phyloP scores from a whole-genome alignment of 2,113 vertebrate species.

The Pangasianodon gigas region DNA sequence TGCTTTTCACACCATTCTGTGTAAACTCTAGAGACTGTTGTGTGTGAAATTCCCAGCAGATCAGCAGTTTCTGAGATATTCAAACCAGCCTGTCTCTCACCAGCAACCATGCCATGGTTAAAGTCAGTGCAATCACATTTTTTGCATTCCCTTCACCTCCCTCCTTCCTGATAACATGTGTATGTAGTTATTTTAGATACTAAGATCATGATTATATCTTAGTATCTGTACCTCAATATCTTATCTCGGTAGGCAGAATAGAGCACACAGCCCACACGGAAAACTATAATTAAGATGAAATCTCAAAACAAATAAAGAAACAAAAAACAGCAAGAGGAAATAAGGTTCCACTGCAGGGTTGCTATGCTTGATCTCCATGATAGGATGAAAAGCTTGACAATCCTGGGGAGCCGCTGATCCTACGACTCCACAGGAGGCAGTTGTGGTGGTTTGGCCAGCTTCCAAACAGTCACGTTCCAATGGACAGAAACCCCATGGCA shows the following conservation, averaged over 20 bases:
- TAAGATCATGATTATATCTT: not conserved
- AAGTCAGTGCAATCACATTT: not conserved
- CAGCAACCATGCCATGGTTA: not conserved
- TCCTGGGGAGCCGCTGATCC: not conserved
- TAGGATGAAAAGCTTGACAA: not conserved
- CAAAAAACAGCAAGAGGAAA: not conserved
- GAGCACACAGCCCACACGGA: not conserved
- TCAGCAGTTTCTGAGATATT: slow-evolving; percentile 1
- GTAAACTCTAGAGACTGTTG: not conserved
- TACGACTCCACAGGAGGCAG: not conserved
- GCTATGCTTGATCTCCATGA: not conserved
- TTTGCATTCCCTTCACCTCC: not conserved
- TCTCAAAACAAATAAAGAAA: not conserved
- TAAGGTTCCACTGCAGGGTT: not conserved
- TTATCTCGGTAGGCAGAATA: not conserved
- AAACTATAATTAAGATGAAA: not conserved
- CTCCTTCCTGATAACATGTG: not conserved
- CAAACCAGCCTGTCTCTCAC: not conserved
- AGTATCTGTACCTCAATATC: not conserved
- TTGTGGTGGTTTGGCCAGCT: not conserved
- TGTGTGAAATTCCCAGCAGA: not conserved
- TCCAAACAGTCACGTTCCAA: not conserved
- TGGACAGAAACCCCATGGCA: not conserved
- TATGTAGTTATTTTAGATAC: not conserved
- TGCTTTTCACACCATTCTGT: not conserved